phyloP scores from a whole-genome alignment of 2,888 invertebrate species.

The Piscicola geometra region DNA sequence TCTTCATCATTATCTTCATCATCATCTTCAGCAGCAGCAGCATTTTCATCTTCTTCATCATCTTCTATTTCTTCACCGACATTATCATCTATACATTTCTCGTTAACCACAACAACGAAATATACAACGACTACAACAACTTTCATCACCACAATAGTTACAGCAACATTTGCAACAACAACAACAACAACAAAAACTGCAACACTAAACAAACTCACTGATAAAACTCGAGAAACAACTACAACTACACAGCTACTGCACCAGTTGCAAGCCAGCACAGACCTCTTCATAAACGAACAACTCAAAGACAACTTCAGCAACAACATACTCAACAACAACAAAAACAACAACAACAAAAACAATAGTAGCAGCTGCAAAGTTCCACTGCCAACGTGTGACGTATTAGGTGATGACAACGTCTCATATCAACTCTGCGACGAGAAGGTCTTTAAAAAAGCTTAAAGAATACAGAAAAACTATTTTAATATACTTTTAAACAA shows the following conservation, averaged over 20 bases:
- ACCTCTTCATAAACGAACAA: constrained; percentile 27
- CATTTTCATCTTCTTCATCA: background rate
- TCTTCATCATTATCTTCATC: background rate
- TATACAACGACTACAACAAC: background rate
- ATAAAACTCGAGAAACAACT: too few species aligned
- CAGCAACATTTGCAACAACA: background rate
- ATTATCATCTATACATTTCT: background rate
- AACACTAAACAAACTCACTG: background rate
- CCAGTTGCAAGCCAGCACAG: constrained; percentile 23
- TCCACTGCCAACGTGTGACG: background rate
- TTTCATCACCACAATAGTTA: background rate
- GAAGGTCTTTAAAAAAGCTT: too few species aligned
- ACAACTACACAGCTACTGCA: constrained; percentile 7
- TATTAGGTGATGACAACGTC: background rate
- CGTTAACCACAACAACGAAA: background rate
- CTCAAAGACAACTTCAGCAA: background rate
- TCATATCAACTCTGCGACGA: background rate
- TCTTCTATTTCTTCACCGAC: background rate
- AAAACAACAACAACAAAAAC: background rate
- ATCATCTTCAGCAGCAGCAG: background rate
- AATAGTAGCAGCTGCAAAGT: too few species aligned
- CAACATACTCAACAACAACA: background rate
- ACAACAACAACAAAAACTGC: background rate
- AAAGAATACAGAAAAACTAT: too few species aligned
- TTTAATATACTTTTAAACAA: too few species aligned